A percentile compares a stretch with the other conserved stretches of the same genome.
Evolutionary conservation across 2,888 invertebrate species (phyloP).

Genomic region (Andrena fulva): DNA sequence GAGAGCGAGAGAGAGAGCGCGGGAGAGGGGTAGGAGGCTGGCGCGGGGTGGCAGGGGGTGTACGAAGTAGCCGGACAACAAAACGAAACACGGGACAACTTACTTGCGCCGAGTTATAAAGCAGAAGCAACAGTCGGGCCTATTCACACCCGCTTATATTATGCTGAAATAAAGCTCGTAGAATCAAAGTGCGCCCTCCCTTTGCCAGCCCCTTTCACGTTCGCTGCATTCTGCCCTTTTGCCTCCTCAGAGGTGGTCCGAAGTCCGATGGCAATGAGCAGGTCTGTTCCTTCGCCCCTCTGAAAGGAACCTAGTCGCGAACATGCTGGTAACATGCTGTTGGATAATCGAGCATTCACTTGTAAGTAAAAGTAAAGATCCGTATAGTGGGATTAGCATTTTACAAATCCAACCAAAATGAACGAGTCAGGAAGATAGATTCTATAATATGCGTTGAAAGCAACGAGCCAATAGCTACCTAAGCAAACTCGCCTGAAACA

Average conservation of each 20-base stretch:
- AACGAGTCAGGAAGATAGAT: too few relatives aligned
- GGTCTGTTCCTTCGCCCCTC: slow-evolving; percentile 27
- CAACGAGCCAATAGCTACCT: too few relatives aligned
- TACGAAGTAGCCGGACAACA: slow-evolving; percentile 64
- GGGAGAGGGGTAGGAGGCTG: background rate
- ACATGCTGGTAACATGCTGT: background rate
- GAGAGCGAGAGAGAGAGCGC: slow-evolving; percentile 28
- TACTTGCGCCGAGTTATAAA: slow-evolving; percentile 76
- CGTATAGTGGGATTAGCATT: too few relatives aligned
- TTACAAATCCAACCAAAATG: too few relatives aligned
- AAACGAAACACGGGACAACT: slow-evolving; percentile 77
- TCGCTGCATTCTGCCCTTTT: slow-evolving; percentile 31
- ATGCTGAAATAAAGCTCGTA: slow-evolving; percentile 76
- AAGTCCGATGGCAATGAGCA: slow-evolving; percentile 60
- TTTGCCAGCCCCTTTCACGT: slow-evolving; percentile 3
- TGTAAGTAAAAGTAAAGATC: too few relatives aligned
- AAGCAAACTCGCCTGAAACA: too few relatives aligned
- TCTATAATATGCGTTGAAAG: too few relatives aligned
- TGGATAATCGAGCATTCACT: background rate
- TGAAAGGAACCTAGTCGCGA: slow-evolving; percentile 6
- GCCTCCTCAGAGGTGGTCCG: slow-evolving; percentile 24
- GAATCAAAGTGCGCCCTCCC: slow-evolving; percentile 71
- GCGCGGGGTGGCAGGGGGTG: slow-evolving; percentile 1
- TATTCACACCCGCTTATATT: slow-evolving; percentile 79
- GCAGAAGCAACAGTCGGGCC: slow-evolving; percentile 76